These are phyloP conservation scores for Falco concolor DNA, from an alignment of 2,797 vertebrate species.

Conservation along the genomic window DNA sequence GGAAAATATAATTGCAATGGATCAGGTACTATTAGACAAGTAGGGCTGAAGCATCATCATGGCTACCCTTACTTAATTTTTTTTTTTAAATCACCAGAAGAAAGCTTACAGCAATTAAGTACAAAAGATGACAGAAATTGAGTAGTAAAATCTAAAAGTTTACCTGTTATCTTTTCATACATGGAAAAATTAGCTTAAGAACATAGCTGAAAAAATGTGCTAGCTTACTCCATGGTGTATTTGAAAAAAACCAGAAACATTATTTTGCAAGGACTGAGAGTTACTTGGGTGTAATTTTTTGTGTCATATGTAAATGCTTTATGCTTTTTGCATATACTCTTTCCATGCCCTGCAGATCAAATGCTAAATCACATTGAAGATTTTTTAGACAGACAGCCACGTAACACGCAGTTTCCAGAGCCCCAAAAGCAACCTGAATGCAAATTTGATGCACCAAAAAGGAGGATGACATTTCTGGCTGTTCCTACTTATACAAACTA, in stretches of 20 bases:
- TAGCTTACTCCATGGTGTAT: not conserved
- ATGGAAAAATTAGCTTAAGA: not conserved
- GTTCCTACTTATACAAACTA: not conserved
- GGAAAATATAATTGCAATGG: not conserved
- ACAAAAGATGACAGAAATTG: not conserved
- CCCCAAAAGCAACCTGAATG: not conserved
- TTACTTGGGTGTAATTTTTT: not conserved
- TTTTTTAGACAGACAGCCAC: not conserved
- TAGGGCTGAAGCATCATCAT: not conserved
- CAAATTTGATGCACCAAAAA: not conserved
- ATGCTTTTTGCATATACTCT: not conserved
- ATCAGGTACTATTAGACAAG: not conserved
- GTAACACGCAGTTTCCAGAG: not conserved
- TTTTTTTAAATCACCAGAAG: not conserved
- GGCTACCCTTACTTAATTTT: not conserved
- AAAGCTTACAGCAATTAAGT: not conserved
- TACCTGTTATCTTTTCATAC: not conserved
- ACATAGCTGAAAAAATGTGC: not conserved
- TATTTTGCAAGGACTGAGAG: not conserved
- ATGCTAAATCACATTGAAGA: not conserved
- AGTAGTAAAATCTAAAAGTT: not conserved
- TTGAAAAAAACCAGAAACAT: not conserved
- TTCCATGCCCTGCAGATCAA: not conserved
- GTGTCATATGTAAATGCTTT: not conserved
- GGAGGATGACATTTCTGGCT: not conserved